Conservation (phyloP, 1,140 invertebrate species). For the Megalonaias nervosa region DNA sequence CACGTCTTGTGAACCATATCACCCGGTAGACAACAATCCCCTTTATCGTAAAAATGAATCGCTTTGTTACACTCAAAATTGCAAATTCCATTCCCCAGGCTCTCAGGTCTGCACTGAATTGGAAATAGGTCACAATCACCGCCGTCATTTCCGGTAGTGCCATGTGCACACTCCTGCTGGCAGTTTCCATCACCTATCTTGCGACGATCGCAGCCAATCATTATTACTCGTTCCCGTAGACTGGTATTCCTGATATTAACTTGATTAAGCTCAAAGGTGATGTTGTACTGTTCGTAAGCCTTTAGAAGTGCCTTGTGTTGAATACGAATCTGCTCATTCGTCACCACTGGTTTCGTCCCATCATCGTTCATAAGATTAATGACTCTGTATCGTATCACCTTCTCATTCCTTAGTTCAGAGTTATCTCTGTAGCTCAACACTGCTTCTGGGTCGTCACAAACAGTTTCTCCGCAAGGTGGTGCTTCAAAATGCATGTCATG, state of each 20-base stretch:
- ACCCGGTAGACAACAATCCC: conserved; percentile 57
- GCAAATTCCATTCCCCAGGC: conserved; percentile 57
- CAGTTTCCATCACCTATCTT: conserved; percentile 53
- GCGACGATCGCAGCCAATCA: conserved; percentile 52
- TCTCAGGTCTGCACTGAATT: conserved; percentile 32
- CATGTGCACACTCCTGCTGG: conserved; percentile 50
- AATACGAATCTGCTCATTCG: conserved; percentile 40
- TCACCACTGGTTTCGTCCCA: conserved; percentile 50
- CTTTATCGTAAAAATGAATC: conserved; percentile 58
- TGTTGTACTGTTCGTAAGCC: conserved; percentile 62
- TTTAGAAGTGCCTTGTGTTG: conserved; percentile 51
- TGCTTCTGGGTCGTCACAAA: conserved; percentile 63
- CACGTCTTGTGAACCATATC: conserved; percentile 41
- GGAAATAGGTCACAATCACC: conserved; percentile 54
- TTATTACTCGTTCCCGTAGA: conserved; percentile 42
- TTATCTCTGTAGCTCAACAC: conserved; percentile 46
- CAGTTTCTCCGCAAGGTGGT: conserved; percentile 61
- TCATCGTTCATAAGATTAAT: conserved; percentile 55
- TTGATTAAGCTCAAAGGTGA: conserved; percentile 49
- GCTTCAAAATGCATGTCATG: conserved; percentile 40
- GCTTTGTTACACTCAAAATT: conserved; percentile 58
- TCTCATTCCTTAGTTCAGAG: conserved; percentile 38
- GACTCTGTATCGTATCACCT: conserved; percentile 46
- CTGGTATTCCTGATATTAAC: conserved; percentile 42
- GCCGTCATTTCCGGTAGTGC: conserved; percentile 52